Percentiles rank a stretch among this genome's conserved stretches.
Evolutionary conservation across 2,888 invertebrate genomes (phyloP).

Genomic region (Cataglyphis cursor): DNA sequence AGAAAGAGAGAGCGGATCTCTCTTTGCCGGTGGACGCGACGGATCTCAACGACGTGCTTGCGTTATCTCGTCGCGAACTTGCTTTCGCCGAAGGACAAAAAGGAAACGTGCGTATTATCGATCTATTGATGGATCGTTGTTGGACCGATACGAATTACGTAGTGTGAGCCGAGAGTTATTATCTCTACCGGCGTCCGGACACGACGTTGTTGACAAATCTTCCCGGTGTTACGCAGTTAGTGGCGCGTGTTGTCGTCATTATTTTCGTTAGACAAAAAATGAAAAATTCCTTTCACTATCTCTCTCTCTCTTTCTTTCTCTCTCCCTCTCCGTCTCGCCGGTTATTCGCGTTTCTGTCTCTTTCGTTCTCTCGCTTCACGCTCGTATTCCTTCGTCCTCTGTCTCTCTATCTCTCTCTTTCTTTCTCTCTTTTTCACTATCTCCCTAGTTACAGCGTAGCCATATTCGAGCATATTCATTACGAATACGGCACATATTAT

Average conservation of each 20-base stretch:
- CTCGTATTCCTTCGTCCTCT: neutral
- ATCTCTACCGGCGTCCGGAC: constrained; percentile 26
- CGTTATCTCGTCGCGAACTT: constrained; percentile 19
- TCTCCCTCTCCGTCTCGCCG: neutral
- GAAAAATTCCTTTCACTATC: neutral
- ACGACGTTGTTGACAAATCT: constrained; percentile 17
- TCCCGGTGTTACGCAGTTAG: constrained; percentile 31
- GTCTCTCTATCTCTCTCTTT: too few relatives aligned
- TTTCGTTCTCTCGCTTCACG: neutral
- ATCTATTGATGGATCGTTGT: neutral
- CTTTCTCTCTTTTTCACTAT: neutral
- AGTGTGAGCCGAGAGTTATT: constrained; percentile 41
- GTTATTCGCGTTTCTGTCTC: neutral
- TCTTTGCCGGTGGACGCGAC: constrained; percentile 3
- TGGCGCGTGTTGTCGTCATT: constrained; percentile 43
- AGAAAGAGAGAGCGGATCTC: neutral
- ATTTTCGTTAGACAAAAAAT: constrained; percentile 31
- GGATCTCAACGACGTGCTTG: constrained; percentile 1
- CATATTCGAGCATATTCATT: constrained; percentile 2
- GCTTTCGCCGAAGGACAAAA: neutral
- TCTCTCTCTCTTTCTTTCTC: constrained; percentile 15
- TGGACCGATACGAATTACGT: constrained; percentile 21
- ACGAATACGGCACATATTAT: neutral
- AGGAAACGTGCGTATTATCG: constrained; percentile 21
- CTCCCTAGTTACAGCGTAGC: neutral